Base-by-base conservation (phyloP, 2,888 invertebrate genomes). In the Nebria brevicollis region DNA sequence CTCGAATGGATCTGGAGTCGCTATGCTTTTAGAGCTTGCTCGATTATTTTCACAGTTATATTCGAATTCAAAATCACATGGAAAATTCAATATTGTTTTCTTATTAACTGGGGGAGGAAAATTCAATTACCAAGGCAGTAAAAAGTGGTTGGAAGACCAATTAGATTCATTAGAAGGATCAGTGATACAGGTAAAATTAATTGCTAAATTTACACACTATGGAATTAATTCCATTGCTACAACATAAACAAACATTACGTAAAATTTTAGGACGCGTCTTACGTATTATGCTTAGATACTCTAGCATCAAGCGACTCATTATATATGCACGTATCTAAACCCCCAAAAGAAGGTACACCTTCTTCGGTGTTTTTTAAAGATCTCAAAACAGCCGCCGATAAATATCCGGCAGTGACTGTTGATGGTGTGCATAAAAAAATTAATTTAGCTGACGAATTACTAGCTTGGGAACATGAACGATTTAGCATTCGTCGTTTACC, bases 381-480 rank as follows among this genome's bases (percentile, higher is more conserved):
- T 85, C 87, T 95, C n/a, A 91, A 93, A 86, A 88, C 90, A 75
- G 89, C 91, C 6, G 91, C 92, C 0, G 89, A 90, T 68, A 87
- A 89, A 74, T 87, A 90, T 72, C 89, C 89, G 1, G 78, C 89
- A 0, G 87, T 91, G 1, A 90, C 89, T 4, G 90, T 94, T 11
- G 93, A 95, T 83, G 92, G 95, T 72, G 92, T 94, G 7, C 98
- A 98, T 86, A 98, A 98, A 90, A 99, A 99, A 91, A 99, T 99
- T 85, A 98, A 98, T 90, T 90, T 99, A 78, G 97, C 97, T 0
- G 97, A 98, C 77, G 96, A 96, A 84, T 92, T 94, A 79, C 89
- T 98, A 42, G 96, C 97, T 0, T 99, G 99, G 99, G 98, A 98
- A 86, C 99, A 99, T 87, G 99, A 99, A 89, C 91, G 97, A 84